phyloP scores from a whole-genome alignment of 2,113 vertebrate genomes.

The Gracilinanus agilis region DNA sequence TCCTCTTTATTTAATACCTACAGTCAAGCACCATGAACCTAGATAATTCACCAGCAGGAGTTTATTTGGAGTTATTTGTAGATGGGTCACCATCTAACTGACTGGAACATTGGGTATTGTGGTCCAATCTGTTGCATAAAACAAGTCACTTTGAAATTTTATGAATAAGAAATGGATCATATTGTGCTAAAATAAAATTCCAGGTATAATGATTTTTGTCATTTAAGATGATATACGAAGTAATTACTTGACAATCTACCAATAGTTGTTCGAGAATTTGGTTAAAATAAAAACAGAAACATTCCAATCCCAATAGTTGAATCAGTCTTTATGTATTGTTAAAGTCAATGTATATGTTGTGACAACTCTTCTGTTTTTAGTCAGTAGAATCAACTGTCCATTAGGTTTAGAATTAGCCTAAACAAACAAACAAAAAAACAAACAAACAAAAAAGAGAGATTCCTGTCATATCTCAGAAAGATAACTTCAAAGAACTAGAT shows the following conservation, averaged over 20 bases:
- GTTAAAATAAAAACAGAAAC: not conserved
- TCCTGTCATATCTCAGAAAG: conserved; percentile 25
- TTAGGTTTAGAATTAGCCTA: conserved; percentile 43
- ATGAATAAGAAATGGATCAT: not conserved
- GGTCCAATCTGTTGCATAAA: not conserved
- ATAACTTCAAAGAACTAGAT: conserved; percentile 55
- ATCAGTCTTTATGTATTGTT: not conserved
- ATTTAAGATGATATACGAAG: not conserved
- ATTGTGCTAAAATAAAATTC: not conserved
- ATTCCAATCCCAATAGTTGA: not conserved
- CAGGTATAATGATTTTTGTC: not conserved
- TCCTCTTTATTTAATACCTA: not conserved
- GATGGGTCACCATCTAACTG: not conserved
- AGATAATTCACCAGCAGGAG: not conserved
- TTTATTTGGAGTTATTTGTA: not conserved
- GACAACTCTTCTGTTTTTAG: not conserved
- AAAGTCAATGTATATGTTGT: not conserved
- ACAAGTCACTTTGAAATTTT: conserved; percentile 8
- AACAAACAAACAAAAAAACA: no score
- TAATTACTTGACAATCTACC: conserved; percentile 26
- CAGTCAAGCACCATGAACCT: conserved; percentile 6
- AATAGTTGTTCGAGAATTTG: not conserved
- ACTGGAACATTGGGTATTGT: not conserved
- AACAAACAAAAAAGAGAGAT: conserved; percentile 25
- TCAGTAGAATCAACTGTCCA: conserved; percentile 24